Conservation (phyloP, 2,113 vertebrate genomes). For the Gavia stellata region DNA sequence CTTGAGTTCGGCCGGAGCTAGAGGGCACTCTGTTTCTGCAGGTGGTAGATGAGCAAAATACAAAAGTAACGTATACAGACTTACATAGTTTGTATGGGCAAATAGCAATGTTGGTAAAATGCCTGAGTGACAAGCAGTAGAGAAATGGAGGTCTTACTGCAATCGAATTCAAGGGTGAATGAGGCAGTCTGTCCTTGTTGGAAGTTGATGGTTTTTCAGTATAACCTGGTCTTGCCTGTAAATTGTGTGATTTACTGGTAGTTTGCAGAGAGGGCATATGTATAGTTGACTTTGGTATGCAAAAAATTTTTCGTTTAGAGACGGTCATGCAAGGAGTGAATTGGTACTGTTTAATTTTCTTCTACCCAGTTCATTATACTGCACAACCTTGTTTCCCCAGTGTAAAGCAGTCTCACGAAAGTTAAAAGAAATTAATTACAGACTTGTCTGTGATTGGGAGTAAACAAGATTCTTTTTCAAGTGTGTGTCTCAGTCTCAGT, state of each 20-base stretch:
- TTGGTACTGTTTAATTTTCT: background rate
- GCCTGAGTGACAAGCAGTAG: background rate
- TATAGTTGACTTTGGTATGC: background rate
- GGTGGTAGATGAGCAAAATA: background rate
- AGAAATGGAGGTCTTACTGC: background rate
- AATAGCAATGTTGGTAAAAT: background rate
- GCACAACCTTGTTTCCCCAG: background rate
- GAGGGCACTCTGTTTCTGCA: background rate
- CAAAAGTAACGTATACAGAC: background rate
- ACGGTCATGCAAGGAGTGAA: background rate
- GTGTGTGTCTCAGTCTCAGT: background rate
- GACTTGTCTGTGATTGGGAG: background rate
- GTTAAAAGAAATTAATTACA: conserved; percentile 14
- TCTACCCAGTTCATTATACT: background rate
- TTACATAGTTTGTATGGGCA: background rate
- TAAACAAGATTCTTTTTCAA: conserved; percentile 27
- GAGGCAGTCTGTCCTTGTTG: background rate
- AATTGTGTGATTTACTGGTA: background rate
- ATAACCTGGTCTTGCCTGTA: background rate
- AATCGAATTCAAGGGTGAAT: background rate
- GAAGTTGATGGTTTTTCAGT: background rate
- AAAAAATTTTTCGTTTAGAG: background rate
- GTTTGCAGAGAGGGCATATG: background rate
- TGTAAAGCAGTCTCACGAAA: background rate
- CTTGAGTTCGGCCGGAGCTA: background rate